Evolutionary conservation across 2,797 vertebrate genomes (phyloP).

Genomic region (Intellagama lesueurii): DNA sequence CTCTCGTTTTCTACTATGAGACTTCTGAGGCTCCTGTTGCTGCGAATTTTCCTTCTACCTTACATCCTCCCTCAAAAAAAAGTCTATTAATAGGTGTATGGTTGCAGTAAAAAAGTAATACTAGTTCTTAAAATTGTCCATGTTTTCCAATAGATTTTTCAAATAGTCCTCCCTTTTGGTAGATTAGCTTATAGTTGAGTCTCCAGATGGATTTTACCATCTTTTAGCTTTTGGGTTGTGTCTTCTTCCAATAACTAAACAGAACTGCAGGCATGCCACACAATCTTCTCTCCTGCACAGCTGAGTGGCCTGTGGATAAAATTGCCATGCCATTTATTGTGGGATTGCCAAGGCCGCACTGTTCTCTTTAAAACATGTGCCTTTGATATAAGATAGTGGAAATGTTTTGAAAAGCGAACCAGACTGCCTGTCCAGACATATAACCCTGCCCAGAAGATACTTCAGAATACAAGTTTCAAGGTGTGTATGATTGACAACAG

Average conservation of each 20-base stretch:
- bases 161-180: neutral
- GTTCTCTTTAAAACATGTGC: neutral
- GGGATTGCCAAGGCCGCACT: neutral
- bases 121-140: slow-evolving; percentile 3
- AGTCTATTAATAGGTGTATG: neutral
- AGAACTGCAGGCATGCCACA: neutral
- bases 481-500: neutral
- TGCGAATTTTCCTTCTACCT: neutral
- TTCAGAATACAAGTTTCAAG: neutral
- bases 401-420: neutral
- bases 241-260: neutral
- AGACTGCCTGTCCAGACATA: neutral
- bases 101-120: rapidly evolving
- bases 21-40: neutral
- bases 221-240: neutral
- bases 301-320: neutral
- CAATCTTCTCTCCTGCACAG: neutral
- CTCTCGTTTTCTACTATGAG: neutral
- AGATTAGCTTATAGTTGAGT: neutral
- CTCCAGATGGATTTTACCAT: neutral
- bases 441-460: neutral
- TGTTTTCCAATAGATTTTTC: neutral
- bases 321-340: neutral
- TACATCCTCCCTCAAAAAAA: neutral
- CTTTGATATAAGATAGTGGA: neutral